Evolutionary conservation across 1,140 invertebrate genomes (phyloP), one percentile per base, ranked within the genome.

Genomic region (Aphis gossypii): DNA sequence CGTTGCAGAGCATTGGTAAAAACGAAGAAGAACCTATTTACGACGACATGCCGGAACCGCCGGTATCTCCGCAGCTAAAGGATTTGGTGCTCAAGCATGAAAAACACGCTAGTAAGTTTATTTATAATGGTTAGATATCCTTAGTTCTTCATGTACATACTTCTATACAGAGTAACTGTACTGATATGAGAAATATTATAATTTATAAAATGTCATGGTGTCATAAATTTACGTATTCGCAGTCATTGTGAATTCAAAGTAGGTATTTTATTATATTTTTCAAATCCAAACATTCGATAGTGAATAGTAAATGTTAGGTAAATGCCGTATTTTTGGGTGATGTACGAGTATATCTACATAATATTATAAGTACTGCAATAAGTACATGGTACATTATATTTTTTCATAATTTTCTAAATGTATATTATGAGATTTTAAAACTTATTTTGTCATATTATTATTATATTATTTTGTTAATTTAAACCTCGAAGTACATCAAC

Each of bases 31-130:
- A 82, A 82, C 88, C 92, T 14, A n/a, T 83, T 30, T 87, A 89
- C 41, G 94, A 83, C 44, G 92, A 94, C 60, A 95, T 94, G 94
- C 94, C 94, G 4, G 95, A 95, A 76, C 94, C 94, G 48, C 94
- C 94, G 8, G 92, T 92, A 20, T 94, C 95, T 4, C 94, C 94
- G 38, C 95, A 95, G 54, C 93, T 95, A 56, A 94, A 93, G 35
- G 95, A 95, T 25, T 94, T 95, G 0, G 95, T 95, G 25, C 93
- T 94, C 44, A 93, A 94, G 30, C 95, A 95, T 86, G 95, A 95
- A 94, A 94, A 94, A 93, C 94, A 94, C 90, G 94, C 94, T 35
- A 92, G 94, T 95, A 51, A 95, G 95, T 95, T 95, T 46, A 41
- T 83, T 83, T 41, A 38, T 83, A 21, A 6, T 21, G 35, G 21